Conservation (phyloP, 2,888 invertebrate genomes). For the Ptychoptera albimana region DNA sequence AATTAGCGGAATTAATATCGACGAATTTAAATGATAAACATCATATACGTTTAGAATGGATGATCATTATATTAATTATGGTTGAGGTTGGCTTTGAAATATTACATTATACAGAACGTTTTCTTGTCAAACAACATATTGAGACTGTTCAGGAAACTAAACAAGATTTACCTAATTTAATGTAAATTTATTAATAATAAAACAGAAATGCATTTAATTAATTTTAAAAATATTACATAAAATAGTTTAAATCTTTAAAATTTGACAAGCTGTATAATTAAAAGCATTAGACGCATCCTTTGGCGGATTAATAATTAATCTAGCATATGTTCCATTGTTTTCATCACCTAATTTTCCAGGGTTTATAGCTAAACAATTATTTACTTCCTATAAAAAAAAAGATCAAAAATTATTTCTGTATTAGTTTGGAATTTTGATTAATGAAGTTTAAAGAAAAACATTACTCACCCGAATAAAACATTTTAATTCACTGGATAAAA, state of each 20-base stretch:
- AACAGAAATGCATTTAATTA: too few species aligned
- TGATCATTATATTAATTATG: constrained; percentile 90
- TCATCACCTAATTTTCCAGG: constrained; percentile 70
- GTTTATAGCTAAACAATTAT: constrained; percentile 68
- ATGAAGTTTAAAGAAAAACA: too few species aligned
- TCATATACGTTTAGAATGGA: constrained; percentile 88
- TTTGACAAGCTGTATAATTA: constrained; percentile 33
- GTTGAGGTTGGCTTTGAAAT: constrained; percentile 84
- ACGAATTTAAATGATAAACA: constrained; percentile 84
- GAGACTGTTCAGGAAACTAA: too few species aligned
- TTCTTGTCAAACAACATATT: constrained; percentile 14
- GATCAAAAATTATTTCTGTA: constrained; percentile 7
- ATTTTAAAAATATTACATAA: too few species aligned
- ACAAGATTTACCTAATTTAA: too few species aligned
- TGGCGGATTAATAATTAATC: constrained; percentile 39
- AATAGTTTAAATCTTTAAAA: constrained; percentile 30
- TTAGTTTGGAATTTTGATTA: too few species aligned
- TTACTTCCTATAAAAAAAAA: constrained; percentile 44
- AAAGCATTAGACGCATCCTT: constrained; percentile 23
- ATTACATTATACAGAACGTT: constrained; percentile 57
- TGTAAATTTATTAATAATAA: too few species aligned
- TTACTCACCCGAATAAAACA: constrained; percentile 59
- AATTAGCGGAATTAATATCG: constrained; percentile 75
- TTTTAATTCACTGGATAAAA: constrained; percentile 72
- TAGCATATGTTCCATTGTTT: constrained; percentile 56